Percentiles rank a stretch among this genome's conserved stretches.
Conservation (phyloP, 1,140 invertebrate species). For the Calliopsis andreniformis region DNA sequence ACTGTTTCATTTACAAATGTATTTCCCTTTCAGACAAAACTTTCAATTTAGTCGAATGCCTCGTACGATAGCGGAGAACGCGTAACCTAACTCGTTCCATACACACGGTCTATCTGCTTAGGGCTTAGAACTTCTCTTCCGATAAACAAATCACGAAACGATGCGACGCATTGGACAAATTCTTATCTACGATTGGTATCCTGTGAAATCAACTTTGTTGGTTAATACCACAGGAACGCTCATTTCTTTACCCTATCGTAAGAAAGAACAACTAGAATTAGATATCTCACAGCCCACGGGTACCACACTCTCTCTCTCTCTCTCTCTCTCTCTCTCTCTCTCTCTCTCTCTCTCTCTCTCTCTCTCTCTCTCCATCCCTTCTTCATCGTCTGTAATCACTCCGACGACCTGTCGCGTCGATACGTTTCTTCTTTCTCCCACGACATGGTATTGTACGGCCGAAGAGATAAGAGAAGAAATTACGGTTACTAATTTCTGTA, state of each 20-base stretch:
- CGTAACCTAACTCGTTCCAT: conserved; percentile 49
- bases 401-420: no score
- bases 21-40: conserved; percentile 78
- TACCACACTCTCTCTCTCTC: neutral
- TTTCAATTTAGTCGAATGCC: conserved; percentile 79
- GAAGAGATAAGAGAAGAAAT: no score
- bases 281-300: conserved; percentile 64
- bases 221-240: conserved; percentile 55
- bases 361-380: conserved; percentile 15
- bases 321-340: neutral
- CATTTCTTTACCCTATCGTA: conserved; percentile 73
- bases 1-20: conserved; percentile 81
- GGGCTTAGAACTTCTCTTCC: conserved; percentile 51
- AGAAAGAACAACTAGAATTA: conserved; percentile 75
- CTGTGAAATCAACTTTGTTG: neutral
- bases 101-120: conserved; percentile 55
- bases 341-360: neutral
- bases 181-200: conserved; percentile 17
- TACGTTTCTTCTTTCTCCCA: no score
- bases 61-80: conserved; percentile 58
- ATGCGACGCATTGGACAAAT: conserved; percentile 32
- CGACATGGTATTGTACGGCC: no score
- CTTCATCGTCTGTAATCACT: conserved; percentile 14
- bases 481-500: no score
- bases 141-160: conserved; percentile 62